Evolutionary conservation across 1,140 invertebrate species (phyloP), one percentile per base, ranked within the genome.

Genomic region (Macrocentrus cingulum): DNA sequence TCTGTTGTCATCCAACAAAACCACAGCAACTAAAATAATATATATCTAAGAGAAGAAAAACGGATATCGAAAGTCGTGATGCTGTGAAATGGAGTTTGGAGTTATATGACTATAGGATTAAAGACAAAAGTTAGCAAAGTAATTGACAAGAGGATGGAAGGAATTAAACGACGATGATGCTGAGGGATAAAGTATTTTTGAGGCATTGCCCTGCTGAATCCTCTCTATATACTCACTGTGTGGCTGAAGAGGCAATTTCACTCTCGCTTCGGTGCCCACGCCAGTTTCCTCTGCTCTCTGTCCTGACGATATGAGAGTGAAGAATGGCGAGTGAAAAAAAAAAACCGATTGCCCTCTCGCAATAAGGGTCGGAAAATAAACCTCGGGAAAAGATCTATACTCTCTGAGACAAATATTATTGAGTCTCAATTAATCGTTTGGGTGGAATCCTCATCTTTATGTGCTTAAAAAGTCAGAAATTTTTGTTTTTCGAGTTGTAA

Each of bases 91-190:
- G 11, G 36, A 15, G 15, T n/a, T 39, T n/a, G 36, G 13, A n/a
- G 11, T 4, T n/a, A 5, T n/a, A 39, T 39, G 36, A 4, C 4
- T 8, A 13, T n/a, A 39, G 13, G 3, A 39, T n/a, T 39, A n/a
- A 39, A n/a, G 13, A 11, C 7, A 11, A 11, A 11, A 39, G 8
- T 15, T 25, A 45, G 25, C 36, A 41, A 29, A 29, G 4, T 29
- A 29, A 29, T 29, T 9, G 25, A 29, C 25, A 9, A 29, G 25
- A 29, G 9, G 25, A 29, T 9, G 25, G 9, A 29, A 29, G 4
- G 63, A 68, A 69, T 68, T 69, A 69, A 68, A 66, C 36, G 65
- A 68, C 52, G 64, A 69, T 69, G 67, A 66, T 62, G 55, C 57
- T 36, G 4, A 5, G 58, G 64, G 64, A 67, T 69, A 69, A 68